These are phyloP conservation scores for Drosophila infuscata DNA, from an alignment of 2,888 invertebrate genomes.

Conservation along the genomic window DNA sequence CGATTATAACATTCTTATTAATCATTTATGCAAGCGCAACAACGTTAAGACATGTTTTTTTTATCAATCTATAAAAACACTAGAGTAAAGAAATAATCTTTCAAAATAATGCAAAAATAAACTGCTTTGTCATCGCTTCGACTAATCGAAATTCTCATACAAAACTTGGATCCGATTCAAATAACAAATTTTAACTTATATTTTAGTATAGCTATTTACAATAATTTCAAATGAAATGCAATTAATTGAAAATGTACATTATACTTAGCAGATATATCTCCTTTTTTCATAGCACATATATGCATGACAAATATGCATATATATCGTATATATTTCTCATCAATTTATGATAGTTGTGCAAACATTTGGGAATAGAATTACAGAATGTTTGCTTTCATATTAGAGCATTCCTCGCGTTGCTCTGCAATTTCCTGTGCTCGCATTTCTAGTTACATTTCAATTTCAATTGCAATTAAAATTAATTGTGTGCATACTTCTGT, in stretches of 20 bases:
- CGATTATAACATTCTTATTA: too few relatives aligned
- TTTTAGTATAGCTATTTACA: background rate
- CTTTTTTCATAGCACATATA: background rate
- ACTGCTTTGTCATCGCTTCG: too few relatives aligned
- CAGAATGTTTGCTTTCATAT: slow-evolving; percentile 54
- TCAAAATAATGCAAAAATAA: background rate
- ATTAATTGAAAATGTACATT: background rate
- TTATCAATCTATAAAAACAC: background rate
- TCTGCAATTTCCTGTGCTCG: slow-evolving; percentile 60
- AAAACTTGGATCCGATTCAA: background rate
- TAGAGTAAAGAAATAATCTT: background rate
- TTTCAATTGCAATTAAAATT: slow-evolving; percentile 80
- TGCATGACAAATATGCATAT: background rate
- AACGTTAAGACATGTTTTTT: background rate
- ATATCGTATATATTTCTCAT: slow-evolving; percentile 23
- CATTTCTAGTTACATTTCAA: slow-evolving; percentile 64
- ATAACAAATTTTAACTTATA: background rate
- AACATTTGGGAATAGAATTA: slow-evolving; percentile 61
- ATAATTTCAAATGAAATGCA: background rate
- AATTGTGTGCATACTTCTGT: slow-evolving; percentile 64
- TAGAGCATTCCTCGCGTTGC: slow-evolving; percentile 21
- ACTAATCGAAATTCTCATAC: background rate
- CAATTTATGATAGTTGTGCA: slow-evolving; percentile 52
- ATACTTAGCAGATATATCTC: background rate
- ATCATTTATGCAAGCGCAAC: background rate